These are phyloP conservation scores for Drosophila watanabei DNA, from an alignment of 1,140 invertebrate species.

Conservation along the genomic window DNA sequence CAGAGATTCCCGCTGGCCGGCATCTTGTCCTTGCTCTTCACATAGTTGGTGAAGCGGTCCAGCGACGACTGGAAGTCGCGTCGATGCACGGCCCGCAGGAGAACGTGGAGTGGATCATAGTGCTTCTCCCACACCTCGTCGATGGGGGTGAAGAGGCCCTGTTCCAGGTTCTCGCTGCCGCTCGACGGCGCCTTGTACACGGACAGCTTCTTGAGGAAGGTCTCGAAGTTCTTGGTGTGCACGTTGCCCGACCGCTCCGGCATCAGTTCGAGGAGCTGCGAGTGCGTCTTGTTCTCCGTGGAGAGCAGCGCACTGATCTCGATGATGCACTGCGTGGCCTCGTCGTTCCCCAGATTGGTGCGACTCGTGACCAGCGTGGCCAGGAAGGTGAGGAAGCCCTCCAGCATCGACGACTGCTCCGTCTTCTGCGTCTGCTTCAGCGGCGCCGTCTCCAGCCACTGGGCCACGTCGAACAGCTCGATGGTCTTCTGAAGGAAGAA, in stretches of 20 bases:
- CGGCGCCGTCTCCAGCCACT: conserved; percentile 93
- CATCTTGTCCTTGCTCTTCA: conserved; percentile 89
- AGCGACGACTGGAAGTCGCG: conserved; percentile 97
- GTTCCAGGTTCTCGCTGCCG: conserved; percentile 92
- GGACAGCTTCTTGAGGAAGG: conserved; percentile 89
- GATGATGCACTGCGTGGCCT: conserved; percentile 91
- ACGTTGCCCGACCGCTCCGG: conserved; percentile 97
- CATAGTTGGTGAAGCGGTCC: conserved; percentile 94
- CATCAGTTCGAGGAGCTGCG: conserved; percentile 97
- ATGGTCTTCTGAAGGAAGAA: conserved; percentile 94
- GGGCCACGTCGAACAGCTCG: conserved; percentile 94
- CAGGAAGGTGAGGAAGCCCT: conserved; percentile 96
- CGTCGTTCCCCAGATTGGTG: conserved; percentile 93
- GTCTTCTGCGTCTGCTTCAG: conserved; percentile 89
- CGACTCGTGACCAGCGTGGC: conserved; percentile 95
- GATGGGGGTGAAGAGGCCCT: conserved; percentile 97
- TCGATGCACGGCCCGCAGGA: conserved; percentile 95
- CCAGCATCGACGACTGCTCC: conserved; percentile 96
- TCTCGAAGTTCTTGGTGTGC: conserved; percentile 96
- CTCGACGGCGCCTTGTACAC: conserved; percentile 87
- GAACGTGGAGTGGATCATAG: conserved; percentile 97
- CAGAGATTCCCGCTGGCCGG: conserved; percentile 90
- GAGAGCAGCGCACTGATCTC: conserved; percentile 97
- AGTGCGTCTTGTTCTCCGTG: conserved; percentile 97
- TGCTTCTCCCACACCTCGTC: conserved; percentile 95